phyloP scores from a whole-genome alignment of 2,888 invertebrate species.

The Papilio gigon region DNA sequence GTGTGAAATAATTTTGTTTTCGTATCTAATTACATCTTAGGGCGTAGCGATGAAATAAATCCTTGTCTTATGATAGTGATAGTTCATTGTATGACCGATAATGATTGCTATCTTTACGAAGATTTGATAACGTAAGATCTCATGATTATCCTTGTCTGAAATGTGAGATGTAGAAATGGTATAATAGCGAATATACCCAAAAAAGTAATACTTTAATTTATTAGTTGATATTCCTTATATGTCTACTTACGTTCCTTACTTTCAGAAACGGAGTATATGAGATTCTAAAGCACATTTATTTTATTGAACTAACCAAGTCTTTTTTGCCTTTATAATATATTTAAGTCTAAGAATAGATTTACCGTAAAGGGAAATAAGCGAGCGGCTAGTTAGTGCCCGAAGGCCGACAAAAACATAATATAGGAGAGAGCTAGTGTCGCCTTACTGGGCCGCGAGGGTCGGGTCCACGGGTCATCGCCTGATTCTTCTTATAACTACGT shows the following conservation, averaged over 20 bases:
- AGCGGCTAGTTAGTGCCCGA: constrained; percentile 22
- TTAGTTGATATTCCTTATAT: too few relatives aligned
- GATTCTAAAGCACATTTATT: too few relatives aligned
- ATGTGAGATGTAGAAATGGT: background rate
- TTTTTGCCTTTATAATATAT: constrained; percentile 13
- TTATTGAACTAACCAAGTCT: background rate
- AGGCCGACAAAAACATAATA: constrained; percentile 35
- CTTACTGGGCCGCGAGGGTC: constrained; percentile 32
- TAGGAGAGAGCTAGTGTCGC: constrained; percentile 29
- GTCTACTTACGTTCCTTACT: too few relatives aligned
- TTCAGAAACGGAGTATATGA: too few relatives aligned
- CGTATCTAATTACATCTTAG: background rate
- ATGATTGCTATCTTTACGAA: background rate
- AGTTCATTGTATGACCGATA: constrained; percentile 13
- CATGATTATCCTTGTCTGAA: too few relatives aligned
- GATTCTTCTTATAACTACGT: constrained; percentile 16
- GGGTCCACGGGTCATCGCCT: constrained; percentile 15
- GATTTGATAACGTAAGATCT: constrained; percentile 6
- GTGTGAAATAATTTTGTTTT: background rate
- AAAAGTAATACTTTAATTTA: too few relatives aligned
- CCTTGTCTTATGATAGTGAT: background rate
- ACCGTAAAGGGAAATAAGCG: constrained; percentile 33
- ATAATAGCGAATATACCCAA: too few relatives aligned
- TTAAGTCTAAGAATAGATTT: constrained; percentile 20
- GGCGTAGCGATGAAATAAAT: background rate